These are phyloP conservation scores for Orchestes rusci DNA, from an alignment of 2,888 invertebrate genomes.

Conservation along the genomic window DNA sequence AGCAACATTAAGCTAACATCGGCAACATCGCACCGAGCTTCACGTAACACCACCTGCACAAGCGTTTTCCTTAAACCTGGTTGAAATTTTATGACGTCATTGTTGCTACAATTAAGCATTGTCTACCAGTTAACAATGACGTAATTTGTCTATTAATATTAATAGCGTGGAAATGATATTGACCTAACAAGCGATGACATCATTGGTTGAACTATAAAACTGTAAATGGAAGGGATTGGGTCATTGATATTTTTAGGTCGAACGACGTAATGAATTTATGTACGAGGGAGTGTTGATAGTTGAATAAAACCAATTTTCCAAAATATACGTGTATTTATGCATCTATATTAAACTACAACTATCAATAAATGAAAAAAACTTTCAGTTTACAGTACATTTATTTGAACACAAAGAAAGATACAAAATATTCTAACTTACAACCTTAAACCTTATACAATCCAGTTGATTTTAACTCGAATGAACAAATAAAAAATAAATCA, in stretches of 20 bases:
- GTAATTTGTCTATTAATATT: no score
- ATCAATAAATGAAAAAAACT: no score
- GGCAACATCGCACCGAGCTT: no score
- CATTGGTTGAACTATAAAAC: conserved; percentile 9
- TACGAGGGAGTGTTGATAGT: no score
- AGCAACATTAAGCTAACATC: no score
- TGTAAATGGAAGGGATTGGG: conserved; percentile 11
- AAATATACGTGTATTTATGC: conserved; percentile 13
- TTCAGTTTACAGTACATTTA: conserved; percentile 12
- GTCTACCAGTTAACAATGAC: no score
- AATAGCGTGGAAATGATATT: conserved; percentile 15
- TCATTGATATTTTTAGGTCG: conserved; percentile 14
- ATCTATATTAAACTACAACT: conserved; percentile 11
- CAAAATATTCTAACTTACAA: conserved; percentile 8
- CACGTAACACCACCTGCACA: no score
- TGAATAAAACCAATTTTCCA: no score
- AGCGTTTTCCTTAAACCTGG: no score
- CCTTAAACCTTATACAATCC: neutral
- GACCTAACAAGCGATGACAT: conserved; percentile 15
- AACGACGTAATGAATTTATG: no score
- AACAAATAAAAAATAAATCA: conserved; percentile 1
- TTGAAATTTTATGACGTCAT: no score
- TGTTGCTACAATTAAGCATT: no score
- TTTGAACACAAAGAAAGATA: conserved; percentile 18
- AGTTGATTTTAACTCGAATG: neutral